phyloP scores from a whole-genome alignment of 30 jellyfish, hydroid and myxozoan species.

The Pseudorhiza aurosa region DNA sequence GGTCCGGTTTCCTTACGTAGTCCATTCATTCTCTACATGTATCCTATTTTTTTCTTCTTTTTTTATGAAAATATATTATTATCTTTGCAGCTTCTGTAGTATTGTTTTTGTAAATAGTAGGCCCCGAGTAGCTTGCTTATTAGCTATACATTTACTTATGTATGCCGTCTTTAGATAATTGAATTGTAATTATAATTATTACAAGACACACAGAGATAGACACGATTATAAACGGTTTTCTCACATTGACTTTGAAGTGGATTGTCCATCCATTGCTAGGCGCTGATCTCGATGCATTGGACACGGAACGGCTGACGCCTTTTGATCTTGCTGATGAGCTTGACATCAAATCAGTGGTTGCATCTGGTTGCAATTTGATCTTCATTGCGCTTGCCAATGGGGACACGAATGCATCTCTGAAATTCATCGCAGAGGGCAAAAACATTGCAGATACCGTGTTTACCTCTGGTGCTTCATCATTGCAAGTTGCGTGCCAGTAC shows the following conservation, averaged over 20 bases:
- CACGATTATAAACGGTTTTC: too few relatives aligned
- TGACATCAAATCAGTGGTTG: conserved; percentile 60
- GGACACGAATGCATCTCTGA: conserved; percentile 11
- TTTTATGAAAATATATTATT: too few relatives aligned
- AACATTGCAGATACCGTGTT: conserved; percentile 40
- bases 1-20: too few relatives aligned
- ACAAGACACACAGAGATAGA: too few relatives aligned
- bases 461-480: conserved; percentile 58
- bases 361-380: conserved; percentile 56
- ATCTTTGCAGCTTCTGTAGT: too few relatives aligned
- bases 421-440: conserved; percentile 14
- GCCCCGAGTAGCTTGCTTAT: too few relatives aligned
- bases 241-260: background rate
- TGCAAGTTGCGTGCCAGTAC: conserved; percentile 73
- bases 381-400: conserved; percentile 69
- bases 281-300: conserved; percentile 66
- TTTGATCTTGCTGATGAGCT: conserved; percentile 65
- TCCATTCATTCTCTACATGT: too few relatives aligned
- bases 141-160: too few relatives aligned
- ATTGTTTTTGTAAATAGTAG: too few relatives aligned
- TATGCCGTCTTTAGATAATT: too few relatives aligned
- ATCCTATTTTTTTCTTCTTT: too few relatives aligned
- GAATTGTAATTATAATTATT: too few relatives aligned
- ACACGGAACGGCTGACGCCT: conserved; percentile 64
- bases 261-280: conserved; percentile 21